Evolutionary conservation across 2,113 vertebrate species (phyloP).

Genomic region (Cephalopterus ornatus): DNA sequence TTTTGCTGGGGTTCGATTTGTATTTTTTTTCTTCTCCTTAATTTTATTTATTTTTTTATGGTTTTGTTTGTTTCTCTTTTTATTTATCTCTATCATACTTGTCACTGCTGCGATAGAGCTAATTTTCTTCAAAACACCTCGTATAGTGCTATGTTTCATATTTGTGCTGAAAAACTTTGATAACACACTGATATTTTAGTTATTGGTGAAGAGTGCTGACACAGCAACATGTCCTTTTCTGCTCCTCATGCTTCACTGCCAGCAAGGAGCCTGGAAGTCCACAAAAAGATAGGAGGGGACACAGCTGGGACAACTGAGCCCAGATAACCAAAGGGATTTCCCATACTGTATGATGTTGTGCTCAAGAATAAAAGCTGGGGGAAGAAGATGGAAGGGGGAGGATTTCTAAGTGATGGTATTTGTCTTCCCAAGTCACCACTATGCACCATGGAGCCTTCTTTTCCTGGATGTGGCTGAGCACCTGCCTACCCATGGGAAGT

Average conservation of each 20-base stretch:
- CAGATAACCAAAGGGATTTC: background rate
- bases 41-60: background rate
- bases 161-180: background rate
- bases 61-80: background rate
- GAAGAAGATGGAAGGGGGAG: background rate
- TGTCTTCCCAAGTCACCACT: background rate
- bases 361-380: background rate
- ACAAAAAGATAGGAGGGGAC: background rate
- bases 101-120: background rate
- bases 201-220: background rate
- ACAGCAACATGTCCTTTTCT: background rate
- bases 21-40: background rate
- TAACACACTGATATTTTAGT: background rate
- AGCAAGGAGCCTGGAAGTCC: fast-evolving
- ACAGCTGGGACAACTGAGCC: fast-evolving
- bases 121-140: background rate
- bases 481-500: background rate
- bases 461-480: background rate
- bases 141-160: background rate
- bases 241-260: background rate
- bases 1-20: background rate
- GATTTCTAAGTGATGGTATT: fast-evolving
- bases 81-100: background rate
- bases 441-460: fast-evolving
- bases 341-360: background rate